phyloP scores from a whole-genome alignment of 1,140 invertebrate species.

The Lasioglossum baleicum region DNA sequence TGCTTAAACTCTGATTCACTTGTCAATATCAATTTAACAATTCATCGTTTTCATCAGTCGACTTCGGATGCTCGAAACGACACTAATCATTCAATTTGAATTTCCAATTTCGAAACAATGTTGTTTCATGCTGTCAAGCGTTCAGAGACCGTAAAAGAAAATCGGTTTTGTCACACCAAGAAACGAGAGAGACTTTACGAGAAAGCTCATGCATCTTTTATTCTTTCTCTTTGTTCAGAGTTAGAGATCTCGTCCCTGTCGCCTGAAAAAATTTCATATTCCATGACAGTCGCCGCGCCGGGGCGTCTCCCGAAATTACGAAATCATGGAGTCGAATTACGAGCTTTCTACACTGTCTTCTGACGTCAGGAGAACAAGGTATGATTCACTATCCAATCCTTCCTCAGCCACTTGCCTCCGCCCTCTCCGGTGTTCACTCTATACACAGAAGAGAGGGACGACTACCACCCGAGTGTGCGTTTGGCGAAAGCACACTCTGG shows the following conservation, averaged over 20 bases:
- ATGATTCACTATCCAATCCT: slow-evolving; percentile 44
- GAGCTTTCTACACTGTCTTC: background rate
- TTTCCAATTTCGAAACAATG: too few species aligned
- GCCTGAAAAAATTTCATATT: background rate
- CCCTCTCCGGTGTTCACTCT: background rate
- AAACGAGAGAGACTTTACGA: too few species aligned
- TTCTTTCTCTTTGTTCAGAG: background rate
- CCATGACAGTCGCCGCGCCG: background rate
- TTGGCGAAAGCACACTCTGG: slow-evolving; percentile 45
- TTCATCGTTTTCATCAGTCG: too few species aligned
- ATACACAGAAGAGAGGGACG: slow-evolving; percentile 26
- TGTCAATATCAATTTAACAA: too few species aligned
- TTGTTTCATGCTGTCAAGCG: too few species aligned
- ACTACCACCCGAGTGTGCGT: slow-evolving; percentile 27
- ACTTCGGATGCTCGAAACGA: too few species aligned
- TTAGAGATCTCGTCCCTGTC: background rate
- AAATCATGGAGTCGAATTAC: slow-evolving; percentile 13
- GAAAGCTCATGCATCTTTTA: background rate
- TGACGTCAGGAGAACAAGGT: slow-evolving; percentile 29
- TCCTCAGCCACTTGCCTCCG: slow-evolving; percentile 25
- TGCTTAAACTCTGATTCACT: too few species aligned
- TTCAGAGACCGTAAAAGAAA: too few species aligned
- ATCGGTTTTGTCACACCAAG: too few species aligned
- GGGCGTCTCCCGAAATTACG: slow-evolving; percentile 12
- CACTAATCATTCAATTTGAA: too few species aligned